Conservation (phyloP, 2,113 vertebrate genomes). For the Brachypodius melanocephalos region DNA sequence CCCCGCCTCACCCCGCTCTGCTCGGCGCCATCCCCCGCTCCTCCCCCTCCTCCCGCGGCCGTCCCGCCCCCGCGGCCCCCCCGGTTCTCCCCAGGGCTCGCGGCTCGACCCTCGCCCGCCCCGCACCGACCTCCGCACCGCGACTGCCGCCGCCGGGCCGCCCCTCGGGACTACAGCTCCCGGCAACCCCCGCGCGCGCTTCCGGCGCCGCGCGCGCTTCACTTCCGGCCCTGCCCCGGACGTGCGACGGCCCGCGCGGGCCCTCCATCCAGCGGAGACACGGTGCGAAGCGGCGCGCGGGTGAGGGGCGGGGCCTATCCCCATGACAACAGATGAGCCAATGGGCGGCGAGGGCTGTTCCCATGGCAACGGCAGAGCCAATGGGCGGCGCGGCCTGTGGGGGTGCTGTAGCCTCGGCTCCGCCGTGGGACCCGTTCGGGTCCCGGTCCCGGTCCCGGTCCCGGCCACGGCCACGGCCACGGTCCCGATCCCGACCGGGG, state of each 20-base stretch:
- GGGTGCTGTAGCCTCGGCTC: neutral
- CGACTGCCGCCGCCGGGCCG: neutral
- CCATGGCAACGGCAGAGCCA: neutral
- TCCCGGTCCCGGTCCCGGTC: rapidly evolving
- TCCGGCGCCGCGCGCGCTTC: neutral
- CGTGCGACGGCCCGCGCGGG: neutral
- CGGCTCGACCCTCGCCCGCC: neutral
- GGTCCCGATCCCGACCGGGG: rapidly evolving
- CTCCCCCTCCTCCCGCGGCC: neutral
- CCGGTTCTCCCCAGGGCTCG: neutral
- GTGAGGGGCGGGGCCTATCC: neutral
- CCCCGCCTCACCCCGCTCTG: neutral
- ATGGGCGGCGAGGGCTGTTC: rapidly evolving
- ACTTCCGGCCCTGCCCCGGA: neutral
- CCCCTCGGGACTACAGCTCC: neutral
- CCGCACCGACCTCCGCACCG: neutral
- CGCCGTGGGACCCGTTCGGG: no score
- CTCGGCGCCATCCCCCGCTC: neutral
- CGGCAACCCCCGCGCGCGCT: neutral
- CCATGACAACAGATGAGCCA: neutral
- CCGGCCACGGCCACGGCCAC: no score
- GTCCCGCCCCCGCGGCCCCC: neutral
- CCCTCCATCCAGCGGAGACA: neutral
- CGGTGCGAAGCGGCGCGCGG: rapidly evolving
- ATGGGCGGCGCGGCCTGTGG: neutral